phyloP scores from a whole-genome alignment of 1,140 invertebrate genomes.

The Panagrolaimus sp. region DNA sequence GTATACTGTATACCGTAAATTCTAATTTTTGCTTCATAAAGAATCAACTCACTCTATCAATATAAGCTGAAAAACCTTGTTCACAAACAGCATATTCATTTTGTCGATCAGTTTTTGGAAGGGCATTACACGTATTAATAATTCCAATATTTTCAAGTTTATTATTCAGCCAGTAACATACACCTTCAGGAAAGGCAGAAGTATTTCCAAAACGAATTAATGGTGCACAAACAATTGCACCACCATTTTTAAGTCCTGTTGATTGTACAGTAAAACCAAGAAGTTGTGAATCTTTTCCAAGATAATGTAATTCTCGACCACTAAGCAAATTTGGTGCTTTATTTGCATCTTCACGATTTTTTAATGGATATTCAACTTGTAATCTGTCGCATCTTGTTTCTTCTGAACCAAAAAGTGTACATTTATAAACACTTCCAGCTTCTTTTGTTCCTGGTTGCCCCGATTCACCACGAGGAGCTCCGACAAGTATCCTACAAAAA shows the following conservation, averaged over 20 bases:
- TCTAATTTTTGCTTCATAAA: neutral
- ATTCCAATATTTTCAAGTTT: constrained; percentile 37
- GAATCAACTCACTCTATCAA: constrained; percentile 39
- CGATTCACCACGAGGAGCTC: constrained; percentile 80
- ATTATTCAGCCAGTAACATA: constrained; percentile 38
- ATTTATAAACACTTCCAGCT: constrained; percentile 81
- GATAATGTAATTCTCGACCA: constrained; percentile 30
- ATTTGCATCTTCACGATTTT: constrained; percentile 22
- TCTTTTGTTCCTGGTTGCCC: constrained; percentile 73
- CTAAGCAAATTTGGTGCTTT: constrained; percentile 37
- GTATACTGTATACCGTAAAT: too few relatives aligned
- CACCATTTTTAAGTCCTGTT: constrained; percentile 29
- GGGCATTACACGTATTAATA: constrained; percentile 35
- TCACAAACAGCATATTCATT: constrained; percentile 57
- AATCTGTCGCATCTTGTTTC: constrained; percentile 68
- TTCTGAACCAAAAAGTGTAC: constrained; percentile 65
- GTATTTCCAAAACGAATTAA: constrained; percentile 30
- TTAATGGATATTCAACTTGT: constrained; percentile 57
- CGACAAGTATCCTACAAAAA: constrained; percentile 77
- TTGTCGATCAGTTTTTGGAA: constrained; percentile 50
- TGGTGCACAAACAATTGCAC: constrained; percentile 46
- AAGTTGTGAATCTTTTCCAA: constrained; percentile 49
- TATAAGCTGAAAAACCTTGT: constrained; percentile 51
- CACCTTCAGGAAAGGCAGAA: constrained; percentile 47
- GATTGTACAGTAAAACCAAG: constrained; percentile 43